Evolutionary conservation across 2,797 vertebrate genomes (phyloP), one percentile per base, ranked within the genome.

Genomic region (Siniperca undulata): DNA sequence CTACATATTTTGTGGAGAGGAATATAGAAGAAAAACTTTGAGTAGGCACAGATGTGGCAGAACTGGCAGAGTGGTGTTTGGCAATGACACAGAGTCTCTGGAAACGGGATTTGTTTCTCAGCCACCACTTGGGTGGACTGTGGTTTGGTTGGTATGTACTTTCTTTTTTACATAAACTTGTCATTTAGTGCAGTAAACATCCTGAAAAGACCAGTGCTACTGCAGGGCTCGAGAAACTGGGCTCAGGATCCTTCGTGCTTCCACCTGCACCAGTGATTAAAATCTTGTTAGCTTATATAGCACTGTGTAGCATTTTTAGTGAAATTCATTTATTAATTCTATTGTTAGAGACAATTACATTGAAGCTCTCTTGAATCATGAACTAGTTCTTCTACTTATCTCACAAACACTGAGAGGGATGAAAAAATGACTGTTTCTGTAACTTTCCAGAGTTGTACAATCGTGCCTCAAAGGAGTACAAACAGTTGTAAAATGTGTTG

Each of bases 21-120:
- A 89, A 87, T 77, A 77, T 8, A 60, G 77, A 27, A 19, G n/a
- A 24, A 53, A 74, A 56, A 48, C 8, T n/a, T 17, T 89, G 84
- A 88, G 80, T 73, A 17, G 80, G 82, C 75, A 64, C 91, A 90
- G 86, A 88, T 88, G 90, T 88, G 82, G 88, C 75, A 81, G 81
- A 19, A 5, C 72, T 80, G 87, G 73, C 81, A 84, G 64, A 27
- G 52, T 20, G 55, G 66, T 62, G 55, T 60, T 80, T 86, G 87
- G 87, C 80, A 82, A 7, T 8, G 69, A 83, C 46, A 34, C 67
- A 20, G 27, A 22, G 74, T 52, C 70, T 82, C 79, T 88, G 87
- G 77, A 88, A 83, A 75, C 10, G n/a, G 60, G 77, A 81, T 85
- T 84, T 80, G 69, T 80, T 74, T 59, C 46, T 50, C 70, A 71